Evolutionary conservation across 2,113 vertebrate species (phyloP), one percentile per base, ranked within the genome.

Genomic region (Ascaphus truei): DNA sequence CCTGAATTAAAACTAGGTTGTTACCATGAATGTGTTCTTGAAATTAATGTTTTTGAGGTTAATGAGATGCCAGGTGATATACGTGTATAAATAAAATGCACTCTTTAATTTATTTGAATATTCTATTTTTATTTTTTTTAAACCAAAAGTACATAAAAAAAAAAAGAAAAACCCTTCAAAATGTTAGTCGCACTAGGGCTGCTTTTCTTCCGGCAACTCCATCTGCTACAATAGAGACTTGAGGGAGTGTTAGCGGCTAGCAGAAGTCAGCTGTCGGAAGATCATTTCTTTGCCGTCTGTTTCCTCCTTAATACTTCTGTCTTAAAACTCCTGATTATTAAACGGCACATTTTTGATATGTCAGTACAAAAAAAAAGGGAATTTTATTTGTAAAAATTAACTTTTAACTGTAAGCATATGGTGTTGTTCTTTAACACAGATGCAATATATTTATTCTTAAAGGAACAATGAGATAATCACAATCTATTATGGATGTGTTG

Each of bases 171-270:
- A n/a, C n/a, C n/a, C n/a, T n/a, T n/a, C 33, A 47, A 55, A 41
- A 55, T 34, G 43, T 66, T 50, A 48, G 41, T 61, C 41, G 45
- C 57, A 69, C 3, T 69, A 69, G 48, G 45, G 25, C 56, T 69
- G 34, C 33, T 22, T 69, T 58, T 69, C 67, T 69, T 60, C 67
- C 57, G 67, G 67, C 67, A 61, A 60, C 16, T 58, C 67, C 67
- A 69, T 69, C 56, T 69, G 67, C 43, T 69, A 37, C 57, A 61
- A 48, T 50, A 47, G 56, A 69, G 67, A 69, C 67, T 69, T 69
- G 67, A 69, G 67, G 67, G 67, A 69, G 67, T 61, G 67, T 69
- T 69, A 69, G 67, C 47, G 67, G 67, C 67, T 69, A 69, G 57
- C 67, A 69, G 67, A 69, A 69, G 57, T 69, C 56, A 69, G 67